phyloP scores from a whole-genome alignment of 2,797 vertebrate species.

The Protonibea diacanthus region DNA sequence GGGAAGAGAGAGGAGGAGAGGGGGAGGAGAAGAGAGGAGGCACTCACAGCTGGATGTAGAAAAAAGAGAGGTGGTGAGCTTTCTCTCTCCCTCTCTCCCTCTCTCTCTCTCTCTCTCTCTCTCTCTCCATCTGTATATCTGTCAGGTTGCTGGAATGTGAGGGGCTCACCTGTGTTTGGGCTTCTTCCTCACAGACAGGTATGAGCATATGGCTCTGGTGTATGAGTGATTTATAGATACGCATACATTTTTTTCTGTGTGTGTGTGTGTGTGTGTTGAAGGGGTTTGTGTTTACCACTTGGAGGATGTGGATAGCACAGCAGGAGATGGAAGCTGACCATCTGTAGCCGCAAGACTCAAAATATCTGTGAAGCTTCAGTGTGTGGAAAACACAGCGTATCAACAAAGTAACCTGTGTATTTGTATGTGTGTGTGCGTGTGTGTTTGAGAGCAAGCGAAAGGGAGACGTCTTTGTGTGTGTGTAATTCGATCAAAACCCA shows the following conservation, averaged over 20 bases:
- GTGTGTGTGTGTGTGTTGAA: slow-evolving; percentile 8
- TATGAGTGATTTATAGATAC: slow-evolving; percentile 77
- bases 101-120: neutral
- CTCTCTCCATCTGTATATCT: slow-evolving; percentile 64
- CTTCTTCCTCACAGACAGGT: slow-evolving; percentile 75
- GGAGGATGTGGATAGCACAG: slow-evolving; percentile 48
- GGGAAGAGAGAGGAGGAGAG: slow-evolving; percentile 75
- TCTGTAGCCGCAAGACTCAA: slow-evolving; percentile 62
- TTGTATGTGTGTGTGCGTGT: neutral
- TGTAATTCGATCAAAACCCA: slow-evolving; percentile 29
- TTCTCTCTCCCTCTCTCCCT: slow-evolving; percentile 19
- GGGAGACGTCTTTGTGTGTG: slow-evolving; percentile 4
- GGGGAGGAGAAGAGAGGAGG: slow-evolving; percentile 72
- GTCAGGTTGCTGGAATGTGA: slow-evolving; percentile 79
- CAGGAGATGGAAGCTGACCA: slow-evolving; percentile 69
- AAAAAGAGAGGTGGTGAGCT: slow-evolving; percentile 36
- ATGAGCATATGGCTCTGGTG: slow-evolving; percentile 73
- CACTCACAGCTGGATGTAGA: slow-evolving; percentile 78
- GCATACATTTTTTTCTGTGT: slow-evolving; percentile 32
- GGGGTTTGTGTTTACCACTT: slow-evolving; percentile 48
- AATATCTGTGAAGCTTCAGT: slow-evolving; percentile 52
- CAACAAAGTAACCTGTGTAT: slow-evolving; percentile 27
- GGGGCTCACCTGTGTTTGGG: slow-evolving; percentile 77
- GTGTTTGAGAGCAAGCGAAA: neutral
- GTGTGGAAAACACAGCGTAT: slow-evolving; percentile 17